A percentile compares a stretch with the other conserved stretches of the same genome.
Conservation (phyloP, 1,140 invertebrate species). For the Drosophila tristis region DNA sequence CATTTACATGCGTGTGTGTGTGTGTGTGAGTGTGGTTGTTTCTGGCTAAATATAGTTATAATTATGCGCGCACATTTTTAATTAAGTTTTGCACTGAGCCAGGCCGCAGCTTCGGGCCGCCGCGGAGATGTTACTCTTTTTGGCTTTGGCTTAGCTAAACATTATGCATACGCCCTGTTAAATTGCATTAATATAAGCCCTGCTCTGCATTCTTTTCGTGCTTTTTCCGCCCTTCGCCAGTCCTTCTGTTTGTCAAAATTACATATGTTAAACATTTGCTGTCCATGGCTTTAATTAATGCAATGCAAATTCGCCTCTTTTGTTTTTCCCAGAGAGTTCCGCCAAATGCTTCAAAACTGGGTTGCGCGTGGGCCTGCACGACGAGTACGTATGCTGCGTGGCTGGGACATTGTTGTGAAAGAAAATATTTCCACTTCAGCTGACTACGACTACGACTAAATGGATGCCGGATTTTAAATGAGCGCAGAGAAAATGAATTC, state of each 20-base stretch:
- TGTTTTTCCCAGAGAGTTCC: conserved; percentile 26
- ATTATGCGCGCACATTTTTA: conserved; percentile 82
- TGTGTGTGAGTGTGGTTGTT: conserved; percentile 48
- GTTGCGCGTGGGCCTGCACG: conserved; percentile 29
- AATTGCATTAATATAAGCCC: conserved; percentile 74
- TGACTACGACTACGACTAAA: background rate
- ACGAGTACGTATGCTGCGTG: background rate
- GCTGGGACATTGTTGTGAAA: conserved; percentile 2
- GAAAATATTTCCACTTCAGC: conserved; percentile 5
- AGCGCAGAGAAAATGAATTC: conserved; percentile 2
- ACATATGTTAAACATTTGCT: conserved; percentile 75
- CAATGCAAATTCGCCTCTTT: conserved; percentile 35
- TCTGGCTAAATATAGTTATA: conserved; percentile 80
- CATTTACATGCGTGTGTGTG: conserved; percentile 47
- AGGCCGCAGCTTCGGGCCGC: conserved; percentile 11
- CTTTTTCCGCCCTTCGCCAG: conserved; percentile 15
- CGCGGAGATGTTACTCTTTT: conserved; percentile 32
- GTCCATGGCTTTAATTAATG: conserved; percentile 55
- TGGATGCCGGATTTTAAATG: background rate
- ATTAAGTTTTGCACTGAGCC: conserved; percentile 69
- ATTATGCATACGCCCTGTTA: conserved; percentile 81
- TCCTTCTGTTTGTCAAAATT: conserved; percentile 63
- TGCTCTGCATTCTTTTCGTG: conserved; percentile 32
- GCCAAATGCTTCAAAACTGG: conserved; percentile 47
- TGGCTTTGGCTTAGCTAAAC: conserved; percentile 70